Percentiles rank a stretch among this genome's conserved stretches.
Evolutionary conservation across 2,113 vertebrate genomes (phyloP).

Genomic region (Entomyzon cyanotis): DNA sequence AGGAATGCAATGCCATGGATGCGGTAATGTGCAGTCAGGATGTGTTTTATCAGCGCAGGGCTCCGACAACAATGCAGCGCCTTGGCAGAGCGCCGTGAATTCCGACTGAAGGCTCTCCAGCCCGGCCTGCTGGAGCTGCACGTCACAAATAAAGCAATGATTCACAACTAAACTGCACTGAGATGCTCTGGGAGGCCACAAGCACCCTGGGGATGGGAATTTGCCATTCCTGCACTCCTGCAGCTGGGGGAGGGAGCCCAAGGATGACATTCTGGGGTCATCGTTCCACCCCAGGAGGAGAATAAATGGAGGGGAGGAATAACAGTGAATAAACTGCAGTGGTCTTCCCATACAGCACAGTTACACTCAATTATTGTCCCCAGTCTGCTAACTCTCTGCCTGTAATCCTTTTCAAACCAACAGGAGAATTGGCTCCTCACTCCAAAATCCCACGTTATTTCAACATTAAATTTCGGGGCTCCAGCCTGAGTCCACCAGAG

Average conservation of each 20-base stretch:
- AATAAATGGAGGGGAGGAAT: neutral
- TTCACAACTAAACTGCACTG: neutral
- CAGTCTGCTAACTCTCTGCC: neutral
- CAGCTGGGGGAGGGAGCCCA: neutral
- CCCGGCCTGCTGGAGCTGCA: neutral
- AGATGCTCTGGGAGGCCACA: neutral
- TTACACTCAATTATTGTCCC: neutral
- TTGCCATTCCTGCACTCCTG: neutral
- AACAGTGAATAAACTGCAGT: neutral
- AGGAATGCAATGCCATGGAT: neutral
- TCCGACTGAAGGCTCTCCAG: neutral
- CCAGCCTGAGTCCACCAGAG: neutral
- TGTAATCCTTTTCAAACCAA: neutral
- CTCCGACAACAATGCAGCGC: neutral
- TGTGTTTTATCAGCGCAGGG: neutral
- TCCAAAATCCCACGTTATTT: neutral
- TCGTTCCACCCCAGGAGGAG: neutral
- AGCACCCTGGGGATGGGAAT: neutral
- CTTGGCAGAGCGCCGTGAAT: neutral
- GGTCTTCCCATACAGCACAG: neutral
- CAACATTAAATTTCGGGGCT: neutral
- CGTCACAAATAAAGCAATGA: neutral
- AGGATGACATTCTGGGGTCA: neutral
- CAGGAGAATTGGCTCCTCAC: neutral
- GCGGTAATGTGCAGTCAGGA: neutral